Conservation (phyloP, 2,797 vertebrate genomes). For the Hoplostethus mediterraneus region DNA sequence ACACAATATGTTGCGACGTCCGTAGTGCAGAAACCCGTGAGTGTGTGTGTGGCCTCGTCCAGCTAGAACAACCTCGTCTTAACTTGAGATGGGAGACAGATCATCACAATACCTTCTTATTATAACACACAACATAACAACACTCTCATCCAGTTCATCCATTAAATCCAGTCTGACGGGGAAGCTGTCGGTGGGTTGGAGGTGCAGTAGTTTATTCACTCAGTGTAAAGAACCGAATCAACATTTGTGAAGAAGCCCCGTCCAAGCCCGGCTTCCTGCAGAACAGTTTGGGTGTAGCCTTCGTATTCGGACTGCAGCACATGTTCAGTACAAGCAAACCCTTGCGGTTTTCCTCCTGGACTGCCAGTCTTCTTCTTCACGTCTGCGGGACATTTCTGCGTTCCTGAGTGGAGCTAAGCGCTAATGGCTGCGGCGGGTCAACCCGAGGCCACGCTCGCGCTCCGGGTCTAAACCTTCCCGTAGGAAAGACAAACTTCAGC, state of each 20-base stretch:
- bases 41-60: neutral
- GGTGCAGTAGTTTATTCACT: neutral
- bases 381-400: slow-evolving; percentile 37
- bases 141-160: neutral
- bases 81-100: no score
- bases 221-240: slow-evolving; percentile 8
- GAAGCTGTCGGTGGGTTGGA: neutral
- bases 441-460: slow-evolving; percentile 17
- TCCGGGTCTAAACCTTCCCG: slow-evolving; percentile 25
- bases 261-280: slow-evolving; percentile 19
- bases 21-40: neutral
- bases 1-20: slow-evolving; percentile 7
- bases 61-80: no score
- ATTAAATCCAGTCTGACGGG: neutral
- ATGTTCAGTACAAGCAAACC: slow-evolving; percentile 31
- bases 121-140: no score
- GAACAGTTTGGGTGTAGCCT: slow-evolving; percentile 22
- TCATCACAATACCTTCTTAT: no score
- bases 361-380: slow-evolving; percentile 12
- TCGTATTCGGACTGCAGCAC: slow-evolving; percentile 33
- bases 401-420: slow-evolving; percentile 26
- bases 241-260: slow-evolving; percentile 20
- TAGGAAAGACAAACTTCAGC: slow-evolving; percentile 45
- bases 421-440: slow-evolving; percentile 46
- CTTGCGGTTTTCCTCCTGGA: slow-evolving; percentile 36